Conservation (phyloP, 2,113 vertebrate genomes). For the Uropsilus gracilis region DNA sequence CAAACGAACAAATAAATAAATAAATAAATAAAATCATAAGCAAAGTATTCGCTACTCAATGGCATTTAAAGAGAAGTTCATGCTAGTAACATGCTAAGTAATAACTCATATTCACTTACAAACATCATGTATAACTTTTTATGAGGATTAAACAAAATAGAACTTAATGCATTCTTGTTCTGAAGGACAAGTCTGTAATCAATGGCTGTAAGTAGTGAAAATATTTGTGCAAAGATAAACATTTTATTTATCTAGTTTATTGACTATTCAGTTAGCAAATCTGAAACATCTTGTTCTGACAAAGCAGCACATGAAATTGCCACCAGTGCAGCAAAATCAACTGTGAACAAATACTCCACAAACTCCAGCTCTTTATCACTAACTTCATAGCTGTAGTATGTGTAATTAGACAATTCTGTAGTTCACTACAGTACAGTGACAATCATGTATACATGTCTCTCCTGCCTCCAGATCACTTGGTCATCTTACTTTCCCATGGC, state of each 20-base stretch:
- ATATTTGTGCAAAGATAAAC: not conserved
- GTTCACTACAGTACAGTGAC: not conserved
- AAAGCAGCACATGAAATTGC: not conserved
- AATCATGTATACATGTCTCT: not conserved
- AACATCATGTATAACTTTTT: not conserved
- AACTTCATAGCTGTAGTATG: not conserved
- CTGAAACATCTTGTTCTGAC: not conserved
- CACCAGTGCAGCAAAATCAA: not conserved
- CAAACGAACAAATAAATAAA: no score
- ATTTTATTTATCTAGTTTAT: not conserved
- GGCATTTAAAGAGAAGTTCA: not conserved
- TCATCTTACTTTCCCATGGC: not conserved
- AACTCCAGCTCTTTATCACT: not conserved
- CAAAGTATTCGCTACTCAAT: not conserved
- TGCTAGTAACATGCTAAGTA: not conserved
- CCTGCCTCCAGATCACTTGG: not conserved
- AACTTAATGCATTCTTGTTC: not conserved
- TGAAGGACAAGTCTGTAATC: not conserved
- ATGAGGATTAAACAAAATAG: not conserved
- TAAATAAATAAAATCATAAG: not conserved
- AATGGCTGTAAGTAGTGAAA: not conserved
- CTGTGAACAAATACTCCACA: not conserved
- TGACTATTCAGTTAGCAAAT: not conserved
- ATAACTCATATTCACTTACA: not conserved
- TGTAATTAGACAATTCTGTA: not conserved